phyloP scores from a whole-genome alignment of 2,113 vertebrate genomes.

The Psilopsiagon aurifrons region DNA sequence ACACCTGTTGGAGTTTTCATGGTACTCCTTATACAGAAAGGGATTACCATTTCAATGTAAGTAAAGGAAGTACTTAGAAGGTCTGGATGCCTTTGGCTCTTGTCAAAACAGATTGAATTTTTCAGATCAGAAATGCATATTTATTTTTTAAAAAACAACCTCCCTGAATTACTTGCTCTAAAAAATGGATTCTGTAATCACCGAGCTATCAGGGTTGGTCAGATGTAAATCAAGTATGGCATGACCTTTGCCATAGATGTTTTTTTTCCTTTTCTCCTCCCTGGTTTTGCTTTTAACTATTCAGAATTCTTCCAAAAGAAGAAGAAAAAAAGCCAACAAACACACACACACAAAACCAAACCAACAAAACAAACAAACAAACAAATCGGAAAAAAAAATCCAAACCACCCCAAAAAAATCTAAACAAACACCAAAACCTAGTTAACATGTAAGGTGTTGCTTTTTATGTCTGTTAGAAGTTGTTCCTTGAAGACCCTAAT shows the following conservation, averaged over 20 bases:
- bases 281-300: background rate
- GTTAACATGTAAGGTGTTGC: background rate
- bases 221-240: background rate
- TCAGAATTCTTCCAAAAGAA: background rate
- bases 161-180: conserved; percentile 2
- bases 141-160: background rate
- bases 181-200: background rate
- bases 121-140: background rate
- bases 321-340: background rate
- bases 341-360: background rate
- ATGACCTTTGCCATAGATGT: background rate
- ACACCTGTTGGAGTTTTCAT: background rate
- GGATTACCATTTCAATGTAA: background rate
- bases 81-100: background rate
- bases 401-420: background rate
- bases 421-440: background rate
- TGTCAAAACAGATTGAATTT: conserved; percentile 10
- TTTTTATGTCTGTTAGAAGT: background rate
- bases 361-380: fast-evolving
- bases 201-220: background rate
- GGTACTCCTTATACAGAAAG: background rate
- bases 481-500: background rate
- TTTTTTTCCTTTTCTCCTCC: background rate
- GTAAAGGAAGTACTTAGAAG: background rate
- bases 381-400: too few species aligned